Base-by-base conservation (phyloP, 2,888 invertebrate genomes). In the Erynnis tages region DNA sequence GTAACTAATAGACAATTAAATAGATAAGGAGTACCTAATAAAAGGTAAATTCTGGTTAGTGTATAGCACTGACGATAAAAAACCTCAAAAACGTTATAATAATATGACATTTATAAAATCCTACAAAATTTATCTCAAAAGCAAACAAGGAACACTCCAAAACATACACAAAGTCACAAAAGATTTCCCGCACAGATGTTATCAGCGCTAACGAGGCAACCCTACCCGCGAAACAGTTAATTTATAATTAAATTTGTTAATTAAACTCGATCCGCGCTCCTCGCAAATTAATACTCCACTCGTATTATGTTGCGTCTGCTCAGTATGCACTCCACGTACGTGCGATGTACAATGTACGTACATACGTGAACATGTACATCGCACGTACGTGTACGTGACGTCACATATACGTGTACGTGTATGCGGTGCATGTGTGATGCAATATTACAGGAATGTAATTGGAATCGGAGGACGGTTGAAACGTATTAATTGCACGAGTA, bases 161-260 rank as follows among this genome's bases (percentile, higher is more conserved):
- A 14, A 8, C 1, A 19, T 17, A 8, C 1, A 3, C 4, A 5
- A 32, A 30, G 11, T 10, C n/a, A 13, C 1, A 10, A 14, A 32
- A 32, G 3, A 32, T 32, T 14, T 21, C 1, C 6, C 37, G 1
- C 14, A 25, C 23, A 25, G 8, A n/a, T n/a, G n/a, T n/a, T 8
- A 23, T 8, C 10, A 1, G 16, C 37, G 25, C 34, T 29, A 38
- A 13, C 41, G 44, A 43, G 60, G 34, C 71, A 79, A 45, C 76
- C 84, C 82, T 73, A 69, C 69, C 67, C n/a, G 74, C 74, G 79
- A 86, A 89, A 86, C 89, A 82, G 89, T 90, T 90, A 90, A 90
- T 90, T 90, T 88, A 84, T 88, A 90, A 90, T 90, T 90, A 90
- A 90, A 90, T 90, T 89, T 86, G 88, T 89, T 90, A 90, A 90